Evolutionary conservation across 2,888 invertebrate genomes (phyloP).

Genomic region (Agapetus fuscipes): DNA sequence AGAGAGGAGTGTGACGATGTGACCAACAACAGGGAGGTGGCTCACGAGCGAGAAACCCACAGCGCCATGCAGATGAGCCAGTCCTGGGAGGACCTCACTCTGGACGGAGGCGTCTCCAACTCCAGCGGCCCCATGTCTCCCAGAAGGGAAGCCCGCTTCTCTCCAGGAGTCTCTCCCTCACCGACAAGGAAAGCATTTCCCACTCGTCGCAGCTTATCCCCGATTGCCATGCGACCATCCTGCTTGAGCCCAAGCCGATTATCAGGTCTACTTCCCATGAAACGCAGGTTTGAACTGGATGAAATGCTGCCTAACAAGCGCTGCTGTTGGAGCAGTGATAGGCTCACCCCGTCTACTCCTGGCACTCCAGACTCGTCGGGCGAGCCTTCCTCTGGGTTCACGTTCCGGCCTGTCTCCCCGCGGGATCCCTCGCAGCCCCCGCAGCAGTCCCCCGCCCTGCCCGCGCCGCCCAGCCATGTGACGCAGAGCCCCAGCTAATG

Average conservation of each 20-base stretch:
- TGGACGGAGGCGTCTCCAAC: slow-evolving; percentile 44
- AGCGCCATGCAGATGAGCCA: slow-evolving; percentile 90
- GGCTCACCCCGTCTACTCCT: slow-evolving; percentile 35
- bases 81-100: slow-evolving; percentile 84
- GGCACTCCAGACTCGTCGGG: slow-evolving; percentile 35
- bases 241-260: slow-evolving; percentile 55
- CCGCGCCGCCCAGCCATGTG: slow-evolving; percentile 28
- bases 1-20: slow-evolving; percentile 83
- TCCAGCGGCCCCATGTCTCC: slow-evolving; percentile 33
- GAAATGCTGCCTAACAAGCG: slow-evolving; percentile 41
- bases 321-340: slow-evolving; percentile 31
- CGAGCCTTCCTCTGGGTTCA: slow-evolving; percentile 37
- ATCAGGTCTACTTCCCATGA: slow-evolving; percentile 40
- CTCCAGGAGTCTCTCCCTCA: slow-evolving; percentile 63
- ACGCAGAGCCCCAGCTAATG: slow-evolving; percentile 40
- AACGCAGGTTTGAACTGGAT: slow-evolving; percentile 55
- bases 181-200: slow-evolving; percentile 77
- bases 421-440: slow-evolving; percentile 31
- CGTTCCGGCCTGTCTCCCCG: slow-evolving; percentile 42
- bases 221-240: slow-evolving; percentile 74
- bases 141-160: slow-evolving; percentile 36
- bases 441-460: slow-evolving; percentile 6
- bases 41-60: slow-evolving; percentile 86
- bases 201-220: slow-evolving; percentile 77
- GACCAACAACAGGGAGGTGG: slow-evolving; percentile 73